Evolutionary conservation across 92 coral and sea anemone genomes (phyloP), one percentile per base, ranked within the genome.

Genomic region (Paramuricea clavata): DNA sequence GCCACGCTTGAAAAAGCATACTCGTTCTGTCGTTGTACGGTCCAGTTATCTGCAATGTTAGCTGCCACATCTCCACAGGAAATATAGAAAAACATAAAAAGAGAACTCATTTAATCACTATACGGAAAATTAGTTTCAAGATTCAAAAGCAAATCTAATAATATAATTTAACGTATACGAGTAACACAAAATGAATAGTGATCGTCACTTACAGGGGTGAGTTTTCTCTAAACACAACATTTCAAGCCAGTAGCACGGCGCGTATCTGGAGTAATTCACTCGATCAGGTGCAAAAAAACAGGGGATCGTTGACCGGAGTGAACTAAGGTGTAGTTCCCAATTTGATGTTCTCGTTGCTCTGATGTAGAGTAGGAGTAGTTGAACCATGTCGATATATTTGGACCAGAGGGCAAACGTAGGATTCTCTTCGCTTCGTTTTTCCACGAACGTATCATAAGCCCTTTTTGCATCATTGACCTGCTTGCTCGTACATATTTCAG

Each of bases 331-430:
- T 36, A 70, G 49, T 70, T 70, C 28, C 77, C 77, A 70, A 13
- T 70, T 23, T 36, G 77, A 70, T 34, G 77, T 70, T 70, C 77
- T 70, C 77, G 77, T 70, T 23, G 77, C 77, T 36, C 77, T 8
- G 47, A 36, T 70, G 77, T 70, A 36, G 4, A 70, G 77, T 33
- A 70, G 28, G 77, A 70, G 77, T 70, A 70, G n/a, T 33, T 70
- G 77, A 74, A 74, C 80, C 80, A 74, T 41, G 30, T 44, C 80
- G 17, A 74, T 74, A 44, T 74, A 74, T 74, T 74, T 74, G 57
- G 80, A 74, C 80, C 82, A 76, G 43, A 76, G 34, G 22, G 82
- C 82, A 76, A 76, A 76, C 32, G 68, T 76, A 11, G 82, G 82
- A 47, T 76, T 76, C 59, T 76, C 80, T 50, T 76, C 60, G 82